Base-by-base conservation (phyloP, 2,888 invertebrate species). In the Oscheius sp. region DNA sequence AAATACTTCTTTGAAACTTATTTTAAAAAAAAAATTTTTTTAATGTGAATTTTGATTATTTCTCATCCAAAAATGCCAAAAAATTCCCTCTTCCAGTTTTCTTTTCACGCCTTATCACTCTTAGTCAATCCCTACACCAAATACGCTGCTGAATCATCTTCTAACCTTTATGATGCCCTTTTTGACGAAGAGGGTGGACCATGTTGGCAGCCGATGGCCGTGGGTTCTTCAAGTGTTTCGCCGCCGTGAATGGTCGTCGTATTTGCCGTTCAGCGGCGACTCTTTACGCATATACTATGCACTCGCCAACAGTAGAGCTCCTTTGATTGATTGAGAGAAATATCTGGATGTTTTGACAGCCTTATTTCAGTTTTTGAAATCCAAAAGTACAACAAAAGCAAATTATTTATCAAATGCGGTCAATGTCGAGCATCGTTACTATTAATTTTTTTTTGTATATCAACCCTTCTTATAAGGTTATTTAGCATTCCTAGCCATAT, bases 141-240 rank as follows among this genome's bases (percentile, higher is more conserved):
- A 36, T 8, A 36, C 8, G 8, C 36, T n/a, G n/a, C n/a, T n/a
- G n/a, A 14, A 8, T 36, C 36, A 36, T 14, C 14, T 14, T 36
- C 36, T 36, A 8, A 14, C 36, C 36, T 14, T 36, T 14, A 14
- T 8, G 36, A 36, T 14, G 8, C 36, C 14, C 36, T n/a, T n/a
- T n/a, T n/a, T n/a, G n/a, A n/a, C n/a, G n/a, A n/a, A n/a, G n/a
- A n/a, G n/a, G n/a, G n/a, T n/a, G n/a, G n/a, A n/a, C 36, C 36
- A 8, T 54, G 54, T 54, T 54, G 54, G 54, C 54, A 54, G 32
- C 33, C 54, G 54, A n/a, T n/a, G 54, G n/a, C n/a, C n/a, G n/a
- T n/a, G 54, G 20, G 41, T 14, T 41, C 41, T 59, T 59, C 59
- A 59, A 59, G 59, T 59, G 59, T 59, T 59, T 59, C 59, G 59